Base-by-base conservation (phyloP, 2,797 vertebrate species). In the Eleutherodactylus coqui region DNA sequence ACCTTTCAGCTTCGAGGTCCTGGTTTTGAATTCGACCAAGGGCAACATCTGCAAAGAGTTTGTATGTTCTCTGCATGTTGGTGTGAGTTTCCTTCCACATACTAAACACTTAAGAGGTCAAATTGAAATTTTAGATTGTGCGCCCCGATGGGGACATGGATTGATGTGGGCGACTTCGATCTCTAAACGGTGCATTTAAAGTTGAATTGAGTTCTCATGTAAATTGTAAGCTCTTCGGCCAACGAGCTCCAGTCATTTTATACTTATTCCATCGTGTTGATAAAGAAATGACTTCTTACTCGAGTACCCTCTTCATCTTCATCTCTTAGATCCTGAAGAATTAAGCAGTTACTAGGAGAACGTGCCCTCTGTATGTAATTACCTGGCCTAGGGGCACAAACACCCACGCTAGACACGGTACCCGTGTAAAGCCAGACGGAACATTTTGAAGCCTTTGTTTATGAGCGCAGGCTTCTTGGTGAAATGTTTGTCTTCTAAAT, bases 401-500 rank as follows among this genome's bases (percentile, higher is more conserved):
- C 64, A 2, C 10, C 16, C 7, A 6, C 8, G 19, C 32, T 67
- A 36, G 36, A 67, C 29, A 34, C 21, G 29, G 62, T 2, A 17
- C 17, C 62, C 32, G 11, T 19, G 32, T 67, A 67, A 34, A n/a
- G 17, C 29, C 32, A 36, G 32, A 36, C 34, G 32, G 8, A 38
- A 69, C 10, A 21, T 38, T n/a, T 10, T 69, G 64, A 69, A 38
- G 64, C 3, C 11, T 38, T 36, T 69, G 17, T 38, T 69, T 69
- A 38, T 38, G 32, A 67, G 32, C 16, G 32, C 34, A 21, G 64
- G 34, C 34, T 2, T 69, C 19, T 36, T 38, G 24, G 64, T 36
- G 24, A 69, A 38, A 38, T 69, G 64, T 69, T 69, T 69, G 64
- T 69, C 64, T 69, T 67, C 1, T 21, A 69, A 69, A 69, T 69